Conservation (phyloP, 2,113 vertebrate genomes). For the Trematomus loennbergii region DNA sequence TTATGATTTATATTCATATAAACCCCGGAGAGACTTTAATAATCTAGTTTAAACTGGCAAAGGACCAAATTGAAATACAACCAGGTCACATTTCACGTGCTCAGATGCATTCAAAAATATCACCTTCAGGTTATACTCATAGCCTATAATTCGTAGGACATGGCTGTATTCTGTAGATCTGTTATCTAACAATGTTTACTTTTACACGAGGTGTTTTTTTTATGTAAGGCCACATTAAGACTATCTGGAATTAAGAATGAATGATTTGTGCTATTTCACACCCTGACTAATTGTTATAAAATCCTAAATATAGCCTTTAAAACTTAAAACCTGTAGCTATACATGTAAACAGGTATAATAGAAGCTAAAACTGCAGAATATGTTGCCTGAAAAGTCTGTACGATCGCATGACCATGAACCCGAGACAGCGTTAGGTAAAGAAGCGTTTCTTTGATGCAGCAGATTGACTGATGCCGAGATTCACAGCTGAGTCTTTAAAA, state of each 20-base stretch:
- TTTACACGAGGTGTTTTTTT: neutral
- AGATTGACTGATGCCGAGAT: conserved; percentile 5
- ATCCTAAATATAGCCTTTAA: neutral
- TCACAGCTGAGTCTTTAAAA: conserved; percentile 16
- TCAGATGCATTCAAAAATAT: conserved; percentile 1
- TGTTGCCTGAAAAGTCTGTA: neutral
- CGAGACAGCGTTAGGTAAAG: neutral
- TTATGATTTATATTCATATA: neutral
- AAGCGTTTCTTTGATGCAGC: conserved; percentile 17
- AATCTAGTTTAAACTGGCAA: neutral
- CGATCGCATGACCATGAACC: conserved; percentile 30
- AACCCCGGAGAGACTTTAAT: neutral
- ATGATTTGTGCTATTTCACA: neutral
- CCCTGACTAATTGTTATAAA: neutral
- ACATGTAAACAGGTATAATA: neutral
- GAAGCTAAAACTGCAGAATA: neutral
- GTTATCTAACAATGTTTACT: neutral
- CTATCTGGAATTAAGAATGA: neutral
- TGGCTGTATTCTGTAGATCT: conserved; percentile 1
- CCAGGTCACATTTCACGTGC: neutral
- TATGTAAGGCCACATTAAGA: neutral
- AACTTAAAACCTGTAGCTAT: neutral
- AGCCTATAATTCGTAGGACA: neutral
- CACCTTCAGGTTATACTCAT: neutral
- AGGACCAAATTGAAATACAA: neutral